Base-by-base conservation (phyloP, 2,888 invertebrate genomes). In the Phyllotreta striolata region DNA sequence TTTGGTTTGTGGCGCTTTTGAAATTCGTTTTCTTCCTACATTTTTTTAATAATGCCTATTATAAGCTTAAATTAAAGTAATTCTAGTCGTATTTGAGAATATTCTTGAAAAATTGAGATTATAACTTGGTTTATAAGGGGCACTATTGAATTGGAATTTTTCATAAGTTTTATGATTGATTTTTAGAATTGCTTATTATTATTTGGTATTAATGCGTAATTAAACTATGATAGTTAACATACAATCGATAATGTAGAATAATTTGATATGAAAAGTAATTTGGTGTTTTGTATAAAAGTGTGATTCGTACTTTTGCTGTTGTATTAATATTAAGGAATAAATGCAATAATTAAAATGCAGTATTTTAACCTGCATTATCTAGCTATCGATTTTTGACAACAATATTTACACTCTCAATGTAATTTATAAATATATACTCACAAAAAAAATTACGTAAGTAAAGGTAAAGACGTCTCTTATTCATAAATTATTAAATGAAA, bases 251-350 rank as follows among this genome's bases (percentile, higher is more conserved):
- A 60, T 52, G 44, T 60, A 60, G 44, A 52, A 52, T 60, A 60
- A 60, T 60, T 60, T 60, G 60, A 37, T 52, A 52, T 44, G 52
- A 60, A 60, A 60, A 60, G 52, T 60, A 52, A 52, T 52, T 60
- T 60, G 60, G 60, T 60, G 60, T 60, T 52, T 60, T 60, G 60
- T 52, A 60, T 60, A 52, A 52, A 51, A 52, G 54, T 44, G 52
- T 60, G 43, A 52, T n/a, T 60, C 60, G 14, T 59, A 59, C 59
- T 59, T 44, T 59, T 56, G 43, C 43, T 44, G 41, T 44, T 52
- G 44, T 52, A 41, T 51, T 46, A 41, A 38, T 38, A 39, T 54
- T 54, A 44, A 24, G 44, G 38, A 56, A 43, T 34, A 44, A 44
- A 52, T 60, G 60, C 60, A 60, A 60, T 60, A 60, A 60, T 44